A percentile compares a stretch with the other conserved stretches of the same genome.
Conservation (phyloP, 2,113 vertebrate species). For the Coryphaenoides rupestris region DNA sequence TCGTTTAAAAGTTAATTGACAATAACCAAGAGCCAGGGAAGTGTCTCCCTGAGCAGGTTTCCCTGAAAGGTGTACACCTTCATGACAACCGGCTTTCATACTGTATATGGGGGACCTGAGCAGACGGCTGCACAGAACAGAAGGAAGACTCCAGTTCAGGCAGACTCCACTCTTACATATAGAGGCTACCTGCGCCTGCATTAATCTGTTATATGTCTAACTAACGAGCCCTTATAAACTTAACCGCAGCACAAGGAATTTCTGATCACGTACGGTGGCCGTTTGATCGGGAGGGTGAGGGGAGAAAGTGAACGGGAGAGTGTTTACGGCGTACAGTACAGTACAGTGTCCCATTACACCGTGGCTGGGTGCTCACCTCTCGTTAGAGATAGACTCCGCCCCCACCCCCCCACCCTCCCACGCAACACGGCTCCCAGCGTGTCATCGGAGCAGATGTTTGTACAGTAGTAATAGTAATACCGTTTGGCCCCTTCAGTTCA, state of each 20-base stretch:
- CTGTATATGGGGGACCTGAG: conserved; percentile 15
- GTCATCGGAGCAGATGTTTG: too few relatives aligned
- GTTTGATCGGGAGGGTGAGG: conserved; percentile 73
- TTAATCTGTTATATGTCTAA: conserved; percentile 79
- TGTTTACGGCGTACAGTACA: conserved; percentile 80
- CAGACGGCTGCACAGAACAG: conserved; percentile 42
- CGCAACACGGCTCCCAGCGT: too few relatives aligned
- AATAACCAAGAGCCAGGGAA: conserved; percentile 16
- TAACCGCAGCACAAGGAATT: conserved; percentile 79
- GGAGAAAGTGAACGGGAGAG: conserved; percentile 48
- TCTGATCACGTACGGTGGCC: conserved; percentile 74
- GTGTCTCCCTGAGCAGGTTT: conserved; percentile 30
- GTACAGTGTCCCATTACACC: conserved; percentile 75
- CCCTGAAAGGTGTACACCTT: conserved; percentile 20
- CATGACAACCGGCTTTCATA: conserved; percentile 49
- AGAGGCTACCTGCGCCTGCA: conserved; percentile 70
- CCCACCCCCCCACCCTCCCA: conserved; percentile 7
- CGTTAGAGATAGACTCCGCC: conserved; percentile 70
- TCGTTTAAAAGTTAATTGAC: neutral
- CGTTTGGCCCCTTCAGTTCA: too few relatives aligned
- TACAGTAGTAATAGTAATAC: too few relatives aligned
- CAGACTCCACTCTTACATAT: conserved; percentile 63
- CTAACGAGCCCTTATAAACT: conserved; percentile 79
- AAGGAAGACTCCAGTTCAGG: conserved; percentile 59
- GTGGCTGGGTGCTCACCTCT: conserved; percentile 68